Conservation (phyloP, 37 sponge, comb jelly and placozoan genomes). For the Ianthella basta region DNA sequence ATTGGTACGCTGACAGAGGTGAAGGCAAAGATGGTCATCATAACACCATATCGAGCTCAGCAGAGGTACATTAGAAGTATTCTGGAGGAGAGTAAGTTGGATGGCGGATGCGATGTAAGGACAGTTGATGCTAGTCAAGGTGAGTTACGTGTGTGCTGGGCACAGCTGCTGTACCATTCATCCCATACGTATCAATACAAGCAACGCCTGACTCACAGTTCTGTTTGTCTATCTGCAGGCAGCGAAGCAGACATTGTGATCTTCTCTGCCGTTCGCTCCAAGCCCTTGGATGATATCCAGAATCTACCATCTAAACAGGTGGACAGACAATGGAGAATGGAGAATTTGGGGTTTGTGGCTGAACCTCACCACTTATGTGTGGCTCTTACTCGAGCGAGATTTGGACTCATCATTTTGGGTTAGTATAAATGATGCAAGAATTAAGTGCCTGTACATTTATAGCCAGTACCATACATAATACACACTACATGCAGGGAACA, state of each 20-base stretch:
- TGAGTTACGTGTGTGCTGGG: not conserved
- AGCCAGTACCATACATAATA: not conserved
- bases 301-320: constrained; percentile 27
- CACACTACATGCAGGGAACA: constrained; percentile 52
- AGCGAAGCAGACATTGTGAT: constrained; percentile 63
- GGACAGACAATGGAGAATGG: constrained; percentile 51
- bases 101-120: constrained; percentile 20
- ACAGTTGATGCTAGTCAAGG: constrained; percentile 77
- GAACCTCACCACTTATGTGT: constrained; percentile 72
- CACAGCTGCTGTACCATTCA: constrained; percentile 1
- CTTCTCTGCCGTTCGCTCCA: constrained; percentile 67
- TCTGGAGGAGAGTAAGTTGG: not conserved
- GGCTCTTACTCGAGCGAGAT: constrained; percentile 65
- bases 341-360: constrained; percentile 76
- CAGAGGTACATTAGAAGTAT: constrained; percentile 34
- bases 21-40: constrained; percentile 28
- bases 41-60: constrained; percentile 71
- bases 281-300: constrained; percentile 35
- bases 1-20: constrained; percentile 15
- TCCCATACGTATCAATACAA: not conserved
- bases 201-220: not conserved
- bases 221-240: constrained; percentile 21
- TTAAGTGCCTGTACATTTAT: not conserved
- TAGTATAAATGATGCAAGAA: not conserved
- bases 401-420: constrained; percentile 76